Base-by-base conservation (phyloP, 2,113 vertebrate genomes). In the Upupa epops region DNA sequence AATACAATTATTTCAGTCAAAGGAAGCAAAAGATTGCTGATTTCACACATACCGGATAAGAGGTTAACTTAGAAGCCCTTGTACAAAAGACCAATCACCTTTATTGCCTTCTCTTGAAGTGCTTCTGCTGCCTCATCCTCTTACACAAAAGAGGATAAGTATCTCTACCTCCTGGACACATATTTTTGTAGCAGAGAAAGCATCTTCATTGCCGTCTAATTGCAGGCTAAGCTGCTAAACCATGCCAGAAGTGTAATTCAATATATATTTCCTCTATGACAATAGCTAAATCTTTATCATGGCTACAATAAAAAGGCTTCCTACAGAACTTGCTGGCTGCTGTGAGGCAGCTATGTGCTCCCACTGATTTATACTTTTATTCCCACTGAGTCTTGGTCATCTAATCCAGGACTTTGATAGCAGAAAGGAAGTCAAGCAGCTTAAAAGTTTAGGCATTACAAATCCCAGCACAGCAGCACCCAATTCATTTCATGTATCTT, bases 381-480 rank as follows among this genome's bases (percentile, higher is more conserved):
- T 93, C 48, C 64, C 56, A 48, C 52, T 32, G 45, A 86, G 72
- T 88, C 34, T 88, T 74, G 65, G 64, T 36, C 69, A 60, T 86
- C 80, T 92, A 93, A 90, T 86, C 76, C 51, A 21, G 72, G 86
- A 88, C 86, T 83, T 93, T 93, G 83, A 92, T 83, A 81, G 69
- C n/a, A 63, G 56, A 93, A 86, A 54, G 52, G 88, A 95, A 94
- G 83, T 90, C 64, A 93, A 88, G 83, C 76, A 55, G 34, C 45
- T 93, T 94, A 90, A 88, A 95, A 92, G 61, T 95, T 93, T 93
- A 94, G 80, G 42, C 76, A 83, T 88, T 93, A 77, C 86, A 96
- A 90, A 94, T 74, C 52, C 83, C 91, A 90, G 65, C 80, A 74
- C 76, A 90, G 86, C 73, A 88, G 61, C 70, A 80, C 65, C 76